Evolutionary conservation across 2,113 vertebrate genomes (phyloP), one percentile per base, ranked within the genome.

Genomic region (Maccullochella peelii): DNA sequence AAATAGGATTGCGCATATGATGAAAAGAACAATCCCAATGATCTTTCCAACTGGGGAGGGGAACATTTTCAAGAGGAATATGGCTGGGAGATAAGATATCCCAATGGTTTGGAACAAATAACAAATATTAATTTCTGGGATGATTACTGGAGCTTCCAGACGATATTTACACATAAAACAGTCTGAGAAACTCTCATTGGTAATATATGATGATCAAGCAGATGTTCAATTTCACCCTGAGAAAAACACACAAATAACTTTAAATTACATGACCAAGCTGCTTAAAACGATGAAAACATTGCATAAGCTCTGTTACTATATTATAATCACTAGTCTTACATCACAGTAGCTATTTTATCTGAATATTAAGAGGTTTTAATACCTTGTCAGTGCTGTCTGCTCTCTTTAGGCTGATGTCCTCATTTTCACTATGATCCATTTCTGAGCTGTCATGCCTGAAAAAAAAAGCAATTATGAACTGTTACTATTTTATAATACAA

Each of bases 391-490:
- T 69, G 72, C 91, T 93, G 83, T 94, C 94, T 5, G 86, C 80
- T 85, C 91, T 94, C 82, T 95, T 96, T 61, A 99, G 93, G 47
- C 96, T 96, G 81, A 98, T 97, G 90, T 99, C 98, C 93, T 99
- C 98, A 85, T 99, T 99, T 94, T 99, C 98, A 93, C 97, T 98
- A 82, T 98, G 97, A 93, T 99, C 98, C 95, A 99, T 94, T 92
- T 99, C 98, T 88, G 95, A 95, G 91, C 96, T 97, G 93, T 98
- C 97, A 57, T 96, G 96, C 79, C 97, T 98, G 93, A 69, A 76
- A 85, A 76, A 85, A 52, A 79, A 6, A 78, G n/a, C 0, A 30
- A 27, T 50, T 7, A 66, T 63, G 20, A 57, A 59, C 16, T 0
- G 0, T 83, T 36, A 66, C 0, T 5, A 8, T 27, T 25, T 47